Percentiles rank a stretch among this genome's conserved stretches.
Evolutionary conservation across 2,113 vertebrate genomes (phyloP).

Genomic region (Damaliscus lunatus): DNA sequence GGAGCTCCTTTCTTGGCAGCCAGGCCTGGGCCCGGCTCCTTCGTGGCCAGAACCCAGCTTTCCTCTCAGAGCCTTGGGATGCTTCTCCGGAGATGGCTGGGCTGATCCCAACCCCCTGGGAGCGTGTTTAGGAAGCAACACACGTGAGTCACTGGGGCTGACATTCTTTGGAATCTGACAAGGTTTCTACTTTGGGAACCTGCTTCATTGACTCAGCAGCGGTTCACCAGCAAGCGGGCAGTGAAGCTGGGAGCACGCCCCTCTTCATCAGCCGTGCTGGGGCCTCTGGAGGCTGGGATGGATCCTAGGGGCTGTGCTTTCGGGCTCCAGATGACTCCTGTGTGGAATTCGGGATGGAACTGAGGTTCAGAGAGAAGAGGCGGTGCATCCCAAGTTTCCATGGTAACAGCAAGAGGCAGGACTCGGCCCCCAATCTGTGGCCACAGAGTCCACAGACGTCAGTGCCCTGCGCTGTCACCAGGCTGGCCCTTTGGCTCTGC

Average conservation of each 20-base stretch:
- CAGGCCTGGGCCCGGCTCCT: neutral
- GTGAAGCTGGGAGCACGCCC: fast-evolving
- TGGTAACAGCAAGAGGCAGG: no score
- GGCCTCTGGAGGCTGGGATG: neutral
- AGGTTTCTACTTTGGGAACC: slow-evolving; percentile 28
- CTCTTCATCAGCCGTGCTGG: fast-evolving
- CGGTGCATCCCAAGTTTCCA: fast-evolving
- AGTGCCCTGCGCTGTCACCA: fast-evolving
- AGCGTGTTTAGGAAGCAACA: neutral
- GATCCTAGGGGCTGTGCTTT: fast-evolving
- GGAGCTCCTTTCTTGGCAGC: neutral
- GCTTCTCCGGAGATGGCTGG: neutral
- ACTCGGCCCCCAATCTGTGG: fast-evolving
- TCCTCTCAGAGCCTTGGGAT: neutral
- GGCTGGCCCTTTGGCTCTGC: neutral
- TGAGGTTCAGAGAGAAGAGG: neutral
- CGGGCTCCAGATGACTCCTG: neutral
- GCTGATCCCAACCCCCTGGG: neutral
- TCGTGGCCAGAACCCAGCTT: neutral
- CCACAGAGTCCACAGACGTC: neutral
- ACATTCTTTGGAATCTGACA: slow-evolving; percentile 38
- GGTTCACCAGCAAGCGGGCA: neutral
- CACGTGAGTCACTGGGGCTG: slow-evolving; percentile 24
- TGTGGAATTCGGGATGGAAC: neutral
- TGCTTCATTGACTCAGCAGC: neutral